These are phyloP conservation scores for Drosophila kikkawai DNA, from an alignment of 1,140 invertebrate species.

Conservation along the genomic window DNA sequence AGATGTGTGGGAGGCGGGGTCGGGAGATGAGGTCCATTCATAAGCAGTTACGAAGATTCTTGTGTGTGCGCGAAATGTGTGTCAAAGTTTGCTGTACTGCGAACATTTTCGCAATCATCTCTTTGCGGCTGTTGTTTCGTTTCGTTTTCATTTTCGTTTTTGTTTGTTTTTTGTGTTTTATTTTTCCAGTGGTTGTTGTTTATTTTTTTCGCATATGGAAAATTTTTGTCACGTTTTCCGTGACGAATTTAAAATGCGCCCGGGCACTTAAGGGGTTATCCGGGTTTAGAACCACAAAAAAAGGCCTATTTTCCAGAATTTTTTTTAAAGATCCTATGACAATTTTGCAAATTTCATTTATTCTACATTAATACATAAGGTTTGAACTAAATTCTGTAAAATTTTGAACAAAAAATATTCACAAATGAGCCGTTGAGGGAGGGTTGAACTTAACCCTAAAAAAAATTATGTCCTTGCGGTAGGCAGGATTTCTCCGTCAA, in stretches of 20 bases:
- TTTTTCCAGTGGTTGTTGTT: conserved; percentile 9
- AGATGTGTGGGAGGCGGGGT: conserved; percentile 28
- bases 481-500: too few relatives aligned
- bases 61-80: conserved; percentile 74
- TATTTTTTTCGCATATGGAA: conserved; percentile 72
- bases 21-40: conserved; percentile 56
- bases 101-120: conserved; percentile 75
- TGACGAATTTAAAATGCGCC: conserved; percentile 82
- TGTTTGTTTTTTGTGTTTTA: conserved; percentile 33
- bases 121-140: conserved; percentile 36
- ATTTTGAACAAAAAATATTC: too few relatives aligned
- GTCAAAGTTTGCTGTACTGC: conserved; percentile 62
- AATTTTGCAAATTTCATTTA: too few relatives aligned
- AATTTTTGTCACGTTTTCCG: conserved; percentile 83
- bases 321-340: too few relatives aligned
- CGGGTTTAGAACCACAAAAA: too few relatives aligned
- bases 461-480: too few relatives aligned
- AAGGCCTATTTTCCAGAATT: too few relatives aligned
- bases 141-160: conserved; percentile 40
- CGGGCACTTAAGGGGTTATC: too few relatives aligned
- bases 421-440: too few relatives aligned
- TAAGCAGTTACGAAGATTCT: conserved; percentile 68
- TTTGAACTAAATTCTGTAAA: too few relatives aligned
- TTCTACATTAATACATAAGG: too few relatives aligned
- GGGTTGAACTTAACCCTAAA: too few relatives aligned